phyloP scores from a whole-genome alignment of 2,113 vertebrate genomes.

The Campylomormyrus tamandua region DNA sequence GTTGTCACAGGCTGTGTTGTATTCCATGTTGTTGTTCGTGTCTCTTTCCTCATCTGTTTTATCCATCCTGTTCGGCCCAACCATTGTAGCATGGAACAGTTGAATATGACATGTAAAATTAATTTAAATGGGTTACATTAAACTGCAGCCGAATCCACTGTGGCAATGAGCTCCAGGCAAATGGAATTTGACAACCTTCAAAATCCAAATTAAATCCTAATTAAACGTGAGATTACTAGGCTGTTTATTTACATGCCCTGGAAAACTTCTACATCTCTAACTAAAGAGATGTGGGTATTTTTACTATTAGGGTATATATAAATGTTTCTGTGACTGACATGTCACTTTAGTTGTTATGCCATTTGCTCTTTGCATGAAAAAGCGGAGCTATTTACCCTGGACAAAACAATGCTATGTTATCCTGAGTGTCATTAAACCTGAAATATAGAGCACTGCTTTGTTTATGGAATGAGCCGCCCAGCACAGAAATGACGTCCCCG shows the following conservation, averaged over 20 bases:
- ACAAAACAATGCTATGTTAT: not conserved
- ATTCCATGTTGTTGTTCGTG: not conserved
- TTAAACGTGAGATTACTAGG: not conserved
- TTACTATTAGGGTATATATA: not conserved
- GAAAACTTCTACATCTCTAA: not conserved
- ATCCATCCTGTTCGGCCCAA: not conserved
- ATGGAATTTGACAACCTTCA: not conserved
- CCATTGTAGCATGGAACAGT: not conserved
- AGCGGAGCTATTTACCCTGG: not conserved
- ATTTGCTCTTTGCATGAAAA: not conserved
- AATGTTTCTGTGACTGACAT: not conserved
- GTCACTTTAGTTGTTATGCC: not conserved
- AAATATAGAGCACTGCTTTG: not conserved
- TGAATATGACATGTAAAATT: not conserved
- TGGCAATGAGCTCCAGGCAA: not conserved
- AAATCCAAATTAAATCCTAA: not conserved
- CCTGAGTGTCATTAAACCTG: not conserved
- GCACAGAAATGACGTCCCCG: not conserved
- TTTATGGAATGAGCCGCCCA: not conserved
- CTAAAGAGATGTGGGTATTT: not conserved
- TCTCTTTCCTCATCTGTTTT: not conserved
- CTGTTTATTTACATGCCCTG: not conserved
- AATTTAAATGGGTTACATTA: not conserved
- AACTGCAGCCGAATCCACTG: not conserved
- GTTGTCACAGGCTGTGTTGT: not conserved